Conservation (phyloP, 2,113 vertebrate genomes). For the Typhlomys cinereus region DNA sequence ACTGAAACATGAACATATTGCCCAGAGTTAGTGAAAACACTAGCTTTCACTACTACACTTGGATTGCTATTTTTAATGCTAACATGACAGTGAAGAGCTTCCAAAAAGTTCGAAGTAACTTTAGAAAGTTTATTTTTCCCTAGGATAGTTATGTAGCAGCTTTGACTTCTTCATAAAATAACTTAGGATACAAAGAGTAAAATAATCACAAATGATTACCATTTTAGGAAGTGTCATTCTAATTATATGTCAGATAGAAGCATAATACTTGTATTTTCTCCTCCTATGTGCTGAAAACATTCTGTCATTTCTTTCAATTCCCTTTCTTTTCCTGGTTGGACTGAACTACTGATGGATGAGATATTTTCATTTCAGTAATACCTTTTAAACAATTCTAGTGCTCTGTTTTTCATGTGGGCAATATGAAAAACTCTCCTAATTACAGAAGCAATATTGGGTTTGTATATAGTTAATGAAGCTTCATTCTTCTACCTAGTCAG, state of each 20-base stretch:
- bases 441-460: not conserved
- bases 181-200: not conserved
- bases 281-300: not conserved
- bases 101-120: not conserved
- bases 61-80: not conserved
- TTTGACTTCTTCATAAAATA: not conserved
- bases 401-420: too few relatives aligned
- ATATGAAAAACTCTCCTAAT: not conserved
- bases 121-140: not conserved
- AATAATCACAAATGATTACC: not conserved
- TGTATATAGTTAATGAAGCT: not conserved
- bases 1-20: not conserved
- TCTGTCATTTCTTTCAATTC: not conserved
- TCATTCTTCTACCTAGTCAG: not conserved
- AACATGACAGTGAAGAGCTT: not conserved
- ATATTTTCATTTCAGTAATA: too few relatives aligned
- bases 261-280: not conserved
- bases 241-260: not conserved
- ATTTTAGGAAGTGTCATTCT: not conserved
- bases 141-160: not conserved
- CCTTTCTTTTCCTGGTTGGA: not conserved
- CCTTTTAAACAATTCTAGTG: too few relatives aligned
- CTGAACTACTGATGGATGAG: not conserved
- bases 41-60: not conserved
- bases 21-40: constrained; percentile 14